Evolutionary conservation across 2,797 vertebrate genomes (phyloP), one percentile per base, ranked within the genome.

Genomic region (Myripristis jacobus): DNA sequence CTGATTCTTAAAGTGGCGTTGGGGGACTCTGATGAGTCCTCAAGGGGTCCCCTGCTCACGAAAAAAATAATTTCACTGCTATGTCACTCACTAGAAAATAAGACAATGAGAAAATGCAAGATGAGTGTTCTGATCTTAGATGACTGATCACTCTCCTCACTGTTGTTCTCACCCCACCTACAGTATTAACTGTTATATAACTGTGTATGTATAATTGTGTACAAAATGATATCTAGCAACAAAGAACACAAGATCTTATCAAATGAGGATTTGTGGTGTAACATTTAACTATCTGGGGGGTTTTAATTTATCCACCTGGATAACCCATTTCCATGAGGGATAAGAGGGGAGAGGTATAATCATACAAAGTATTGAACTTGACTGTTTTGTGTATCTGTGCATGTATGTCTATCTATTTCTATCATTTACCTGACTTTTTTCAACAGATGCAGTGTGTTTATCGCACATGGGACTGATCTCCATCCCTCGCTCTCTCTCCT

Each of bases 391-490:
- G 1, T 36, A 12, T 15, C 15, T 43, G 15, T 16, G 8, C 34
- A 16, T 43, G 44, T 66, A 19, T 64, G 15, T n/a, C 31, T 12
- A 13, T 64, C 12, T 44, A 6, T 31, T 15, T 59, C 21, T 34
- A 7, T 73, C 36, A 34, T 68, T 76, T 85, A 96, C 97, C 97
- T 98, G 97, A 24, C 96, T 97, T 87, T 97, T 97, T 79, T 98
- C 97, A 75, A 98, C 96, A 0, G 96, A 98, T 10, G 97, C 97
- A 0, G 96, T 97, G 92, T 97, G 96, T 87, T 97, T 97, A 79
- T 98, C 97, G 0, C 97, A 98, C 97, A 98, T 98, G 80, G 97
- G 97, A 76, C 96, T 98, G 90, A 98, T 98, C 90, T 98, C 96
- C 96, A 98, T 96, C 58, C 96, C 96, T 1, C 96, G 91, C 81